Percentiles rank a stretch among this genome's conserved stretches.
Conservation (phyloP, 1,140 invertebrate genomes). For the Forficula auricularia region DNA sequence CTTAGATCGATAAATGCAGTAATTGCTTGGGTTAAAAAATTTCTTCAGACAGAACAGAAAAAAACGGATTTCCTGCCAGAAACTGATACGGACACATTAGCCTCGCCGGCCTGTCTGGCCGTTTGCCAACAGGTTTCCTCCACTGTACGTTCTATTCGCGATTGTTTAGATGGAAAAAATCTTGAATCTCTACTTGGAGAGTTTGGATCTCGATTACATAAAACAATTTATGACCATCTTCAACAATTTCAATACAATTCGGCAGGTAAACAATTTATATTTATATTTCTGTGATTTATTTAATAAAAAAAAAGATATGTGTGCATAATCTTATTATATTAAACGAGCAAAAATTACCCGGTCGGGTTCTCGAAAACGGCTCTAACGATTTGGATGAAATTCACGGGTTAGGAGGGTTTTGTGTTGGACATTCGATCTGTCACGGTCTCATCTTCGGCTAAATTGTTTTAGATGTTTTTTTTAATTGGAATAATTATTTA, state of each 20-base stretch:
- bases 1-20: slow-evolving; percentile 65
- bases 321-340: no score
- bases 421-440: no score
- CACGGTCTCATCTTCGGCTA: no score
- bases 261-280: no score
- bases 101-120: slow-evolving; percentile 62
- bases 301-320: no score
- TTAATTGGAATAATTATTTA: no score
- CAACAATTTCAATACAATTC: slow-evolving; percentile 91
- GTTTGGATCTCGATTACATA: slow-evolving; percentile 75
- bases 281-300: no score
- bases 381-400: no score
- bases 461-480: no score
- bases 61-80: slow-evolving; percentile 94
- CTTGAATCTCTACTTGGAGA: slow-evolving; percentile 70
- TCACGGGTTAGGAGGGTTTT: no score
- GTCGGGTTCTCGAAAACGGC: no score
- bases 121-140: slow-evolving; percentile 71
- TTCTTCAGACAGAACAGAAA: slow-evolving; percentile 84
- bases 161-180: slow-evolving; percentile 86
- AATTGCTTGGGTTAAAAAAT: slow-evolving; percentile 77
- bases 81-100: slow-evolving; percentile 54
- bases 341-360: no score
- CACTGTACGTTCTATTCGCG: slow-evolving; percentile 60
- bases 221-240: slow-evolving; percentile 89